Percentiles rank a stretch among this genome's conserved stretches.
phyloP scores from a whole-genome alignment of 2,888 invertebrate species.

The Bembecia ichneumoniformis region DNA sequence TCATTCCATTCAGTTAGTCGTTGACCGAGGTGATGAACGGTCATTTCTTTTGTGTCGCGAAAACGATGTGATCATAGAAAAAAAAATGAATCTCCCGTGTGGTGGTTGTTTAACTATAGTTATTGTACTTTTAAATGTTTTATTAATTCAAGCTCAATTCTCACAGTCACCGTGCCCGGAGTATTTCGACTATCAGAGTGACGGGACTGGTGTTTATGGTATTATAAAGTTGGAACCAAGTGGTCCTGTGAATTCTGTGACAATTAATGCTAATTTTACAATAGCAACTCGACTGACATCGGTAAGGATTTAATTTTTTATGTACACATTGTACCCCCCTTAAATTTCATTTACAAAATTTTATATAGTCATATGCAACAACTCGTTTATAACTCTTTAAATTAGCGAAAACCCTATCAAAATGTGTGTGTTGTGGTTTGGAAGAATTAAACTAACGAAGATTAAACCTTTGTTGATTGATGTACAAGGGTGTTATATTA shows the following conservation, averaged over 20 bases:
- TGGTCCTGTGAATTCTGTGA: conserved; percentile 26
- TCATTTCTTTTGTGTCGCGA: conserved; percentile 16
- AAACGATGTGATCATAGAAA: background rate
- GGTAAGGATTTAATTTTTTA: conserved; percentile 25
- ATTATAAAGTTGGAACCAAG: conserved; percentile 28
- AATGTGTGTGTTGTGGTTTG: too few species aligned
- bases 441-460: too few species aligned
- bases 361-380: too few species aligned
- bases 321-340: too few species aligned
- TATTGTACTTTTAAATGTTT: conserved; percentile 23
- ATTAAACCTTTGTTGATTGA: too few species aligned
- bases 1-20: conserved; percentile 20
- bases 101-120: conserved; percentile 21
- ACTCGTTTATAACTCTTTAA: too few species aligned
- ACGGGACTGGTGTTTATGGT: conserved; percentile 33
- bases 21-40: conserved; percentile 19
- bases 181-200: conserved; percentile 37
- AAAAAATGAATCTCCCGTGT: conserved; percentile 16
- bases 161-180: conserved; percentile 43
- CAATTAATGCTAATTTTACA: conserved; percentile 36
- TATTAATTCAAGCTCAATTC: conserved; percentile 23
- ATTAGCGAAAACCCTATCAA: too few species aligned
- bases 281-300: conserved; percentile 29
- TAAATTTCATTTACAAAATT: too few species aligned
- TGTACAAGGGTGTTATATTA: too few species aligned